phyloP scores from a whole-genome alignment of 2,888 invertebrate genomes.

The Iselma pallidipennis region DNA sequence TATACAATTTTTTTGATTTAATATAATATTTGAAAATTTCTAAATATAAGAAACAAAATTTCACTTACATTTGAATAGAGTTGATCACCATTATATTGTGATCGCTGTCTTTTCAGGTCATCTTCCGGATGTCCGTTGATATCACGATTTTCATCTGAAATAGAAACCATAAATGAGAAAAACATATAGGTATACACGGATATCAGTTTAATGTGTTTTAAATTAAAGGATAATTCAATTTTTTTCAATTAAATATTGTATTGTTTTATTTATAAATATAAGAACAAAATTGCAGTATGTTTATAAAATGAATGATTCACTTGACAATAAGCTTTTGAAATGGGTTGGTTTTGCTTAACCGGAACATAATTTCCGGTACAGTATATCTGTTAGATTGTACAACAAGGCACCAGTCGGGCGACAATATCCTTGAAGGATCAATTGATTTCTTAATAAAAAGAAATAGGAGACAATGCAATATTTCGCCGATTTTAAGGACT shows the following conservation, averaged over 20 bases:
- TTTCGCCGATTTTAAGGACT: slow-evolving; percentile 3
- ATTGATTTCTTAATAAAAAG: not conserved
- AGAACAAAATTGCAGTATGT: slow-evolving; percentile 1
- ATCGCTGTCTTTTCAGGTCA: slow-evolving; percentile 84
- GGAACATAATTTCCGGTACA: slow-evolving; percentile 28
- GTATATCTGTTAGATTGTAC: slow-evolving; percentile 6
- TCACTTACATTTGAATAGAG: slow-evolving; percentile 84
- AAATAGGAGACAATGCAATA: not conserved
- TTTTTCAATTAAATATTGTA: not conserved
- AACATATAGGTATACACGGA: slow-evolving; percentile 1
- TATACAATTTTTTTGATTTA: slow-evolving; percentile 11
- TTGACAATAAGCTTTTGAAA: slow-evolving; percentile 32
- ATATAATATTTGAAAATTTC: slow-evolving; percentile 20
- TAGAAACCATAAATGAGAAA: slow-evolving; percentile 24
- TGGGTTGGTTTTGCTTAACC: slow-evolving; percentile 30
- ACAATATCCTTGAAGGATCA: not conserved
- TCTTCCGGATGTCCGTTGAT: slow-evolving; percentile 87
- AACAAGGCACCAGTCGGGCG: slow-evolving; percentile 1
- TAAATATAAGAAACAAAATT: slow-evolving; percentile 17
- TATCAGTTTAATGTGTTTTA: not conserved
- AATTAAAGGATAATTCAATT: slow-evolving; percentile 12
- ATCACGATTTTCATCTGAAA: slow-evolving; percentile 84
- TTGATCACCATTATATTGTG: slow-evolving; percentile 87
- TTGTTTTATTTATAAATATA: slow-evolving; percentile 10
- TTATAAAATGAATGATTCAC: slow-evolving; percentile 17